phyloP scores from a whole-genome alignment of 2,797 vertebrate species.

The Pampus argenteus region DNA sequence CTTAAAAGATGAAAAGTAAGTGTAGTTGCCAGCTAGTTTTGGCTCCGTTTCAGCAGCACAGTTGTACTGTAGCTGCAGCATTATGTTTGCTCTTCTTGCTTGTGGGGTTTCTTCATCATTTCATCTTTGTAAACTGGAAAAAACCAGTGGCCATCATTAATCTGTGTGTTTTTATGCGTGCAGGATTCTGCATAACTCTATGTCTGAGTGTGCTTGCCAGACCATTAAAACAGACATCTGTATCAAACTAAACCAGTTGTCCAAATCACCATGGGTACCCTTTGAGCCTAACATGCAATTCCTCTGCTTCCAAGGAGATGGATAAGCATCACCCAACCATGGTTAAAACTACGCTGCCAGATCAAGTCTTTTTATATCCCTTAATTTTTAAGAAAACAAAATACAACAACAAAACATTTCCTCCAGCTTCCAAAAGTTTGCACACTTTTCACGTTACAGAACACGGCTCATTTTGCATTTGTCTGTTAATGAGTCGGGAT shows the following conservation, averaged over 20 bases:
- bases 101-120: slow-evolving; percentile 10
- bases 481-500: neutral
- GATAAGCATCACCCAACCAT: slow-evolving; percentile 4
- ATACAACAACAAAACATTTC: no score
- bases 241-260: slow-evolving; percentile 32
- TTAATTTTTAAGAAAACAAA: no score
- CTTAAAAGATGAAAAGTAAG: slow-evolving; percentile 66
- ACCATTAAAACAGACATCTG: slow-evolving; percentile 47
- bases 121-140: slow-evolving; percentile 11
- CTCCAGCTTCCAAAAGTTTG: no score
- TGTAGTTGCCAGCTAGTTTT: slow-evolving; percentile 34
- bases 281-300: slow-evolving; percentile 19
- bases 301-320: slow-evolving; percentile 7
- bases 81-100: slow-evolving; percentile 16
- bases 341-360: neutral
- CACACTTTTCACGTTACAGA: neutral
- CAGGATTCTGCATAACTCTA: slow-evolving; percentile 11
- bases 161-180: slow-evolving; percentile 19
- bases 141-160: slow-evolving; percentile 50
- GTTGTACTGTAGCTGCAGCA: neutral
- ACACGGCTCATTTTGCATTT: neutral
- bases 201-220: no score
- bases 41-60: slow-evolving; percentile 23
- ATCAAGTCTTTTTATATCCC: no score
- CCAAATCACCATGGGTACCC: no score